phyloP scores from a whole-genome alignment of 2,888 invertebrate species.

The Acleris holmiana region DNA sequence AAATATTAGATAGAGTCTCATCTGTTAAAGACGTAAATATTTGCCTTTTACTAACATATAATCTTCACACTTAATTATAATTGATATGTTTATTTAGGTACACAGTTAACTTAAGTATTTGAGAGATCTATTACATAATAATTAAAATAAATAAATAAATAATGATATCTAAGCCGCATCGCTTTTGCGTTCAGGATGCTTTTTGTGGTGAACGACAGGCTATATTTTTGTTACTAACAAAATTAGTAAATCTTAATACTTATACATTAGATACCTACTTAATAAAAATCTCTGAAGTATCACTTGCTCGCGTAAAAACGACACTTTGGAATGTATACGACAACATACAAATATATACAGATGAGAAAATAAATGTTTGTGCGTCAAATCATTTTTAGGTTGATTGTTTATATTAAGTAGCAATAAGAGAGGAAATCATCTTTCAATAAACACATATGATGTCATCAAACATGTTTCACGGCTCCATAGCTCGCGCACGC shows the following conservation, averaged over 20 bases:
- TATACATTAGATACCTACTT: background rate
- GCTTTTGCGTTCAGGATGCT: no score
- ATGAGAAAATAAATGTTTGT: background rate
- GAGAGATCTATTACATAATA: slow-evolving; percentile 12
- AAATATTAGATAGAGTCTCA: background rate
- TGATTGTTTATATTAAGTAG: background rate
- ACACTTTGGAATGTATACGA: background rate
- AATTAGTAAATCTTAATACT: no score
- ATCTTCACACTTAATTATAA: slow-evolving; percentile 10
- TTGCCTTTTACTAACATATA: background rate
- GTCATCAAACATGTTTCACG: slow-evolving; percentile 51
- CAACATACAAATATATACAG: background rate
- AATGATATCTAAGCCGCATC: slow-evolving; percentile 5
- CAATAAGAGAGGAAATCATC: background rate
- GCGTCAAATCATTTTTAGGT: background rate
- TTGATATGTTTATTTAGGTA: slow-evolving; percentile 33
- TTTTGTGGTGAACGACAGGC: no score
- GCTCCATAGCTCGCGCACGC: slow-evolving; percentile 86
- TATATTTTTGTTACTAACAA: no score
- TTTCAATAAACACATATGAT: background rate
- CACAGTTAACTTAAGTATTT: slow-evolving; percentile 18
- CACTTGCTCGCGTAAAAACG: background rate
- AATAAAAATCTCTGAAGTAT: background rate
- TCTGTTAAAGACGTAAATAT: background rate
- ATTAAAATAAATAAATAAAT: background rate